phyloP scores from a whole-genome alignment of 2,888 invertebrate genomes.

The Andricus curvator region DNA sequence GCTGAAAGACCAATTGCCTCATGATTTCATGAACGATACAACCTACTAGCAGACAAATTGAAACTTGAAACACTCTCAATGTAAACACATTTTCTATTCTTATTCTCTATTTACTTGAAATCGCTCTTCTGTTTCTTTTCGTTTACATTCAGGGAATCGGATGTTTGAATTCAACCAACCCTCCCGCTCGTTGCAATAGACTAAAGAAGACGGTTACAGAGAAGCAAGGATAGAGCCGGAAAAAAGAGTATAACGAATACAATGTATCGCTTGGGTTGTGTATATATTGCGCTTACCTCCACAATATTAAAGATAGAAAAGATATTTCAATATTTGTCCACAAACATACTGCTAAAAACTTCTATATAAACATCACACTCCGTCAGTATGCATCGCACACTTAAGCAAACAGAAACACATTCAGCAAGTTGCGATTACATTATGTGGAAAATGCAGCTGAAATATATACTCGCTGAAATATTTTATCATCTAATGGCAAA shows the following conservation, averaged over 20 bases:
- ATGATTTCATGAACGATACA: not conserved
- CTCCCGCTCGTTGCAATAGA: constrained; percentile 23
- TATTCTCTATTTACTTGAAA: not conserved
- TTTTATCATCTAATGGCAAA: constrained; percentile 7
- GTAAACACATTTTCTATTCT: not conserved
- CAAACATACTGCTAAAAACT: constrained; percentile 58
- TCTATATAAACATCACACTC: not conserved
- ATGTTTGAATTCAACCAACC: constrained; percentile 36
- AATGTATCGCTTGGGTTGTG: constrained; percentile 43
- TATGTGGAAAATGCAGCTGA: constrained; percentile 20
- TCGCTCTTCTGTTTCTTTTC: not conserved
- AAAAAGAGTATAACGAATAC: constrained; percentile 21
- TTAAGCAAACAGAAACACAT: constrained; percentile 9
- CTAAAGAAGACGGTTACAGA: constrained; percentile 34
- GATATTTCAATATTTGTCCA: constrained; percentile 70
- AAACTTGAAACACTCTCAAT: constrained; percentile 28
- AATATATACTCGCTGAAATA: constrained; percentile 20
- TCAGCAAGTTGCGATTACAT: constrained; percentile 4
- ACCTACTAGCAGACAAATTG: not conserved
- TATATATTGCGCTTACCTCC: constrained; percentile 55
- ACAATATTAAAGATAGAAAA: constrained; percentile 67
- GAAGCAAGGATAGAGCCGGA: constrained; percentile 1
- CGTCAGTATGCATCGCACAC: not conserved
- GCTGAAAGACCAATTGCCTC: not conserved
- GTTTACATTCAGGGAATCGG: constrained; percentile 20